Base-by-base conservation (phyloP, 2,113 vertebrate genomes). In the Boleophthalmus pectinirostris region DNA sequence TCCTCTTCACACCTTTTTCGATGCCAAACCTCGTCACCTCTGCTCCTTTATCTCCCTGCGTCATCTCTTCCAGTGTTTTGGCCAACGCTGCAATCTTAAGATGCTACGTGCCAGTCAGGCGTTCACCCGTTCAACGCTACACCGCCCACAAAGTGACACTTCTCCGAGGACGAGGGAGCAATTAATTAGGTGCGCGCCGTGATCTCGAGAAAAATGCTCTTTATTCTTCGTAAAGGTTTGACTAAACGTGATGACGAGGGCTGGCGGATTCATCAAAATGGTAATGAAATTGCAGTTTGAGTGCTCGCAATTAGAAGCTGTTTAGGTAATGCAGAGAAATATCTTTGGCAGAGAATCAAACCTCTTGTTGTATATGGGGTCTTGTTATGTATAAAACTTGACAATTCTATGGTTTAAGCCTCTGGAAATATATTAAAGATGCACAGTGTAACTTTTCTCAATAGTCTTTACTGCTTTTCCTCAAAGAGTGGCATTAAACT, bases 161-260 rank as follows among this genome's bases (percentile, higher is more conserved):
- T 71, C 81, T 83, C 78, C 24, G 38, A 81, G 81, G 75, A 69
- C 77, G 67, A 67, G 64, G 76, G 75, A 64, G 81, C 73, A 86
- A 83, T 83, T 81, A 81, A 83, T 86, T 83, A 81, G 58, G 70
- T 58, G 84, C 64, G 80, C 74, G 80, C 71, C 74, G 80, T 77
- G 81, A 87, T 73, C 82, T 85, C 68, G 79, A 58, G 6, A 45
- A 72, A 86, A 80, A 73, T 21, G 2, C 29, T 78, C 75, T 75
- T 79, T 73, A 64, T 85, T 63, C 70, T 79, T 75, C 69, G 73
- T 70, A 79, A 64, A 58, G 56, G 74, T 72, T 73, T 60, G 71
- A 83, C 74, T 70, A 14, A 12, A 45, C n/a, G 63, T 24, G 68
- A 73, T 72, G 76, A 69, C 29, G 21, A 15, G 56, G 12, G 23